Percentiles rank a stretch among this genome's conserved stretches.
Evolutionary conservation across 2,888 invertebrate genomes (phyloP).

Genomic region (Adineta ricciae): DNA sequence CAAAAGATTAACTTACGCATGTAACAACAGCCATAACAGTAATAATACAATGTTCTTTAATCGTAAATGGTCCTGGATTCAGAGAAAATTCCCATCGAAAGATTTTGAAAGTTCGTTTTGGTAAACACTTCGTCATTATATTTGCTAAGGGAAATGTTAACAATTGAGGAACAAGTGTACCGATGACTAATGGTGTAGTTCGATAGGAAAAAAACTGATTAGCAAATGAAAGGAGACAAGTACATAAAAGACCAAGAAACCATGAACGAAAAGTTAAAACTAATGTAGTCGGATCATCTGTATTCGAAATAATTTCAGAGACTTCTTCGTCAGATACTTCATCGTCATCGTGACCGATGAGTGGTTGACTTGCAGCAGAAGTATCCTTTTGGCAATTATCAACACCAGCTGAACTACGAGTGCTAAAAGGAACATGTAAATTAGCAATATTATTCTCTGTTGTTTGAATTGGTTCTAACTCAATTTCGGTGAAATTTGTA

Average conservation of each 20-base stretch:
- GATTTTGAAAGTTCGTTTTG: background rate
- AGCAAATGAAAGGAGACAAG: background rate
- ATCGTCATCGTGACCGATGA: background rate
- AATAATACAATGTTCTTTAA: constrained; percentile 6
- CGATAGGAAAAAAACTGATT: constrained; percentile 12
- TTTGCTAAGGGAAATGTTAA: background rate
- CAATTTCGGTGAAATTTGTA: too few species aligned
- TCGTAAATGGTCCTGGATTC: constrained; percentile 1
- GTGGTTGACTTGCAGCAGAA: too few species aligned
- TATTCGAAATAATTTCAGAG: background rate
- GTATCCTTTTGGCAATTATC: too few species aligned
- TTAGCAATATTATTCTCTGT: too few species aligned
- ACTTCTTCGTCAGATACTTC: background rate
- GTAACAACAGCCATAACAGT: background rate
- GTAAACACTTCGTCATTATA: background rate
- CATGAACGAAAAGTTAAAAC: background rate
- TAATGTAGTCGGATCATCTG: background rate
- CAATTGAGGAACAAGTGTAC: constrained; percentile 2
- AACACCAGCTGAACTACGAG: too few species aligned
- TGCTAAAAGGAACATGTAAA: too few species aligned
- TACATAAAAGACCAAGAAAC: background rate
- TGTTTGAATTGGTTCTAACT: too few species aligned
- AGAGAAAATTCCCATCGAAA: background rate
- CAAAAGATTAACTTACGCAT: background rate
- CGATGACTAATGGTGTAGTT: constrained; percentile 10